Conservation (phyloP, 1,140 invertebrate genomes). For the Drosophila truncata region DNA sequence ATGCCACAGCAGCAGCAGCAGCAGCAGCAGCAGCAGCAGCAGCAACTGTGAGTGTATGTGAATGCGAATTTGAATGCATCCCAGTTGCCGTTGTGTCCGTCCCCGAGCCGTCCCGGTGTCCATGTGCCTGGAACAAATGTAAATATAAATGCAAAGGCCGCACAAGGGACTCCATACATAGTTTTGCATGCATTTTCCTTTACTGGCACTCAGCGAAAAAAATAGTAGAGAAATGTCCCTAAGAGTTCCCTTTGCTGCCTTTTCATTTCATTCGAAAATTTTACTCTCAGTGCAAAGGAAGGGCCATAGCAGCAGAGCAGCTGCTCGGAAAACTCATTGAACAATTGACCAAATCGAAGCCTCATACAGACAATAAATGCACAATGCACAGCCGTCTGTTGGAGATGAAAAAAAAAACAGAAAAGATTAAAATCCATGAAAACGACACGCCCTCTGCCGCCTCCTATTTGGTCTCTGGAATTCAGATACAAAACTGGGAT, state of each 20-base stretch:
- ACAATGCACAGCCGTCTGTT: conserved; percentile 13
- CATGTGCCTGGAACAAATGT: conserved; percentile 58
- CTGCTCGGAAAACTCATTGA: conserved; percentile 74
- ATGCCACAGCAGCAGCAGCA: conserved; percentile 33
- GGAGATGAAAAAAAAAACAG: conserved; percentile 50
- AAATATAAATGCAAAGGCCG: conserved; percentile 74
- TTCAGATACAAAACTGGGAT: conserved; percentile 16
- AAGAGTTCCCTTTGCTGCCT: neutral
- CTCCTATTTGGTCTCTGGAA: neutral
- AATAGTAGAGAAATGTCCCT: too few species aligned
- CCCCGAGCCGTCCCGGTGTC: conserved; percentile 13
- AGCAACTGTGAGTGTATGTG: conserved; percentile 25
- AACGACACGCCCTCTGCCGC: conserved; percentile 24
- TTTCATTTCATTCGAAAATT: neutral
- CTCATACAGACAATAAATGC: conserved; percentile 66
- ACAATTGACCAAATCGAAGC: conserved; percentile 77
- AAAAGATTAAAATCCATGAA: conserved; percentile 70
- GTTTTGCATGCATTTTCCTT: conserved; percentile 74
- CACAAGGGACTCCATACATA: conserved; percentile 52
- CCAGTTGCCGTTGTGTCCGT: conserved; percentile 28
- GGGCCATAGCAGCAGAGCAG: conserved; percentile 45
- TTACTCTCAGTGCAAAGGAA: conserved; percentile 14
- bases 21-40: neutral
- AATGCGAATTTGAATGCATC: conserved; percentile 52
- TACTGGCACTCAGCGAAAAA: conserved; percentile 4